Conservation (phyloP, 2,113 vertebrate species). For the Lates calcarifer region DNA sequence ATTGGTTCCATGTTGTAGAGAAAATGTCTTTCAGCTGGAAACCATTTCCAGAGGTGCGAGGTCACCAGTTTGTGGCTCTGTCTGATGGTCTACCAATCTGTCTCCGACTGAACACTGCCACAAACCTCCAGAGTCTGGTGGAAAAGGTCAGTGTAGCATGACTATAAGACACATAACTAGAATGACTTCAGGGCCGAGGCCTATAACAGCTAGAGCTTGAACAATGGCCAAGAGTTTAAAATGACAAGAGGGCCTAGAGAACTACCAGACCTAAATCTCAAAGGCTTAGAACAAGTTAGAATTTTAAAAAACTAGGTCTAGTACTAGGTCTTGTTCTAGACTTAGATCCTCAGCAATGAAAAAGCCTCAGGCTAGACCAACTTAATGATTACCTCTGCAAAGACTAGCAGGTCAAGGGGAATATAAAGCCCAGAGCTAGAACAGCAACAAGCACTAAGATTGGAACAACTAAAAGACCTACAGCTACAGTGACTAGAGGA, state of each 20-base stretch:
- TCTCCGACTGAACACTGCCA: background rate
- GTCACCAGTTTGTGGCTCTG: conserved; percentile 30
- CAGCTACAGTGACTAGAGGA: background rate
- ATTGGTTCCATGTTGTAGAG: conserved; percentile 44
- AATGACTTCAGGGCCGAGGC: background rate
- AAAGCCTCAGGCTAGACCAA: too few species aligned
- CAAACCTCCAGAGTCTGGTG: background rate
- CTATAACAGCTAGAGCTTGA: background rate
- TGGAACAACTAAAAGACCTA: too few species aligned
- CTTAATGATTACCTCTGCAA: too few species aligned
- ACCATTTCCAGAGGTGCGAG: conserved; percentile 46
- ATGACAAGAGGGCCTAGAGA: background rate
- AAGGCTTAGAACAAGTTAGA: too few species aligned
- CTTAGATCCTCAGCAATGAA: too few species aligned
- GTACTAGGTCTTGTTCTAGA: too few species aligned
- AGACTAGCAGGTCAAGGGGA: too few species aligned
- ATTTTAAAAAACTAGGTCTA: too few species aligned
- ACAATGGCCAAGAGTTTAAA: background rate
- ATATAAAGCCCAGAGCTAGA: background rate
- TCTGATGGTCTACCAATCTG: conserved; percentile 22
- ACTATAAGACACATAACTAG: background rate
- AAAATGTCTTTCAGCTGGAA: conserved; percentile 55
- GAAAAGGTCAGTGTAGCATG: conserved; percentile 27
- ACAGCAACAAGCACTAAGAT: too few species aligned
- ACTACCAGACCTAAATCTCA: background rate